These are phyloP conservation scores for Platyscapa corneri DNA, from an alignment of 1,140 invertebrate genomes.

Conservation along the genomic window DNA sequence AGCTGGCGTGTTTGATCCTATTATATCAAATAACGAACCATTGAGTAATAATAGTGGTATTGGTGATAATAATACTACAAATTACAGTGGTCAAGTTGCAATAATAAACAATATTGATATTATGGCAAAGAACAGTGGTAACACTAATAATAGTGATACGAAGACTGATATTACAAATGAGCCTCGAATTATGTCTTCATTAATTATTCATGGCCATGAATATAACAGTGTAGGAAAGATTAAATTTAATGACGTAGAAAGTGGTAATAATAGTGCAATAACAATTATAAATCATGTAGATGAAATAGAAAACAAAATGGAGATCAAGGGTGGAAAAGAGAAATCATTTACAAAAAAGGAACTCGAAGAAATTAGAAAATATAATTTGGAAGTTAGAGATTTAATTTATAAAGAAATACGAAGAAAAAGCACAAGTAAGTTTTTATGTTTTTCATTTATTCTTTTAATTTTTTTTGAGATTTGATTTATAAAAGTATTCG, in stretches of 20 bases:
- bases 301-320: constrained; percentile 56
- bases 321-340: constrained; percentile 65
- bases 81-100: constrained; percentile 13
- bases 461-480: no score
- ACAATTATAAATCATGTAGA: constrained; percentile 66
- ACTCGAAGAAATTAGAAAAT: constrained; percentile 73
- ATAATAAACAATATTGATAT: constrained; percentile 41
- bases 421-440: constrained; percentile 82
- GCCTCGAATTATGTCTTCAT: background rate
- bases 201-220: background rate
- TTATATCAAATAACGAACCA: background rate
- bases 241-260: background rate
- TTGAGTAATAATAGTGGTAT: constrained; percentile 13
- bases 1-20: constrained; percentile 28
- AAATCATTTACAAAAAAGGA: constrained; percentile 67
- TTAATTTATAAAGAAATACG: constrained; percentile 80
- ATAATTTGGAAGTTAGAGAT: constrained; percentile 77
- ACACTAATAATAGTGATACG: constrained; percentile 17
- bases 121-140: constrained; percentile 4
- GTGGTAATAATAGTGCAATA: background rate
- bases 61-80: constrained; percentile 29
- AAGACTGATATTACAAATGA: constrained; percentile 32
- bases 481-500: no score
- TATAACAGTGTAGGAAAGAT: background rate
- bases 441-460: background rate